phyloP scores from a whole-genome alignment of 2,888 invertebrate genomes.

The Cerastis leucographa region DNA sequence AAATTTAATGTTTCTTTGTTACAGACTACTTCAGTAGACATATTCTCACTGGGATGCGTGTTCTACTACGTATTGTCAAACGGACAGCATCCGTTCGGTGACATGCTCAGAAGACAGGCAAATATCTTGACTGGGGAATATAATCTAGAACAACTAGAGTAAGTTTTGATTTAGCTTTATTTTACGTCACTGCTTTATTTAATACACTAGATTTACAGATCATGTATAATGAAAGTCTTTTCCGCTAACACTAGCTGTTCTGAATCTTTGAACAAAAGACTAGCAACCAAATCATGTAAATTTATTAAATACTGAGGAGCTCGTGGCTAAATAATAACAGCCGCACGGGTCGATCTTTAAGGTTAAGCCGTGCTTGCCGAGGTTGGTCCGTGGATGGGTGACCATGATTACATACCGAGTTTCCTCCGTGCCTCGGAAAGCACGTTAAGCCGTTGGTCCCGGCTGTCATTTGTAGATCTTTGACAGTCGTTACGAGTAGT shows the following conservation, averaged over 20 bases:
- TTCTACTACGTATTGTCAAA: conserved; percentile 98
- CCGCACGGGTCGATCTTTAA: too few species aligned
- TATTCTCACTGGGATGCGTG: conserved; percentile 99
- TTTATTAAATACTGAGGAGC: too few species aligned
- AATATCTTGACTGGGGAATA: conserved; percentile 95
- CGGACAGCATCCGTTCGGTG: conserved; percentile 98
- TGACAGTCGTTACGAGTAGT: too few species aligned
- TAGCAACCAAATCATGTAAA: too few species aligned
- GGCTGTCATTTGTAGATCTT: too few species aligned
- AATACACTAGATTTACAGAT: not conserved
- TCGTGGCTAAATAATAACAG: too few species aligned
- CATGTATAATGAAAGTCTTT: not conserved
- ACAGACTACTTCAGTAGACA: conserved; percentile 97
- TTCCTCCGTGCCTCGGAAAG: too few species aligned
- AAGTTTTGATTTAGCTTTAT: conserved; percentile 67
- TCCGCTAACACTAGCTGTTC: not conserved
- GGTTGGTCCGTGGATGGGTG: too few species aligned
- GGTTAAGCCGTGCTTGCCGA: too few species aligned
- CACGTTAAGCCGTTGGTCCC: too few species aligned
- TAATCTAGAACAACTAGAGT: conserved; percentile 88
- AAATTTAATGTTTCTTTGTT: conserved; percentile 56
- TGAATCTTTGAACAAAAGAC: not conserved
- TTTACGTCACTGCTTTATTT: not conserved
- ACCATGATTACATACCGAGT: too few species aligned
- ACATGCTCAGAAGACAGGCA: conserved; percentile 96